Percentiles rank a stretch among this genome's conserved stretches.
Evolutionary conservation across 2,113 vertebrate genomes (phyloP).

Genomic region (Psilopogon haemacephalus): DNA sequence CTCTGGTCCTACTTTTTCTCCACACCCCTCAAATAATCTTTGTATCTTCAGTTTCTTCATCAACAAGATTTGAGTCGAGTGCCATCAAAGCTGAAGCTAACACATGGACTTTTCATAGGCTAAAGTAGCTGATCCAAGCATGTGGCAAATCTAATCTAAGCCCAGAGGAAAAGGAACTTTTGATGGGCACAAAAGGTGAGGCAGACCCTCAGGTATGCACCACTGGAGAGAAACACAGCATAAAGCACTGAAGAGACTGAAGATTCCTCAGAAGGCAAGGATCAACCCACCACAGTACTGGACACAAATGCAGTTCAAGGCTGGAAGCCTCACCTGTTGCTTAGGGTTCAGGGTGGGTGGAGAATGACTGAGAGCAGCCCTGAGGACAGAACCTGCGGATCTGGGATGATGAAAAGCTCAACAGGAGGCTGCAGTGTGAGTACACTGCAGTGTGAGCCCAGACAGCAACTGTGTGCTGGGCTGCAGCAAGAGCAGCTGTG

Average conservation of each 20-base stretch:
- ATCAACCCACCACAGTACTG: fast-evolving
- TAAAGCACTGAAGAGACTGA: neutral
- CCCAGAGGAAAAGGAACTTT: neutral
- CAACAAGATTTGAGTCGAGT: neutral
- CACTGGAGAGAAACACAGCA: no score
- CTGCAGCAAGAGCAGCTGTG: no score
- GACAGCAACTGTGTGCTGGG: no score
- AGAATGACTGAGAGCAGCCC: no score
- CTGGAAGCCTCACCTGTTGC: fast-evolving
- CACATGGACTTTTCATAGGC: fast-evolving
- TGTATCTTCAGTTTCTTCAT: neutral
- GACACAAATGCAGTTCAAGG: fast-evolving
- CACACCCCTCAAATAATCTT: neutral
- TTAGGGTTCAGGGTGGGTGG: no score
- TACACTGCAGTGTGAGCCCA: no score
- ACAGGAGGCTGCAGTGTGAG: no score
- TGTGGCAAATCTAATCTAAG: neutral
- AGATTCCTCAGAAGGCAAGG: neutral
- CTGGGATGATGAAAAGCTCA: no score
- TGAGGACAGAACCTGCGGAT: no score
- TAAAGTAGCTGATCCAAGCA: neutral
- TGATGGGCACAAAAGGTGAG: neutral
- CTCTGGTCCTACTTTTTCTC: neutral
- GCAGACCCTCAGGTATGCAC: neutral
- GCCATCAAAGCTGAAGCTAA: neutral